Conservation (phyloP, 92 coral and sea anemone species). For the Umimayanthus chanpuru region DNA sequence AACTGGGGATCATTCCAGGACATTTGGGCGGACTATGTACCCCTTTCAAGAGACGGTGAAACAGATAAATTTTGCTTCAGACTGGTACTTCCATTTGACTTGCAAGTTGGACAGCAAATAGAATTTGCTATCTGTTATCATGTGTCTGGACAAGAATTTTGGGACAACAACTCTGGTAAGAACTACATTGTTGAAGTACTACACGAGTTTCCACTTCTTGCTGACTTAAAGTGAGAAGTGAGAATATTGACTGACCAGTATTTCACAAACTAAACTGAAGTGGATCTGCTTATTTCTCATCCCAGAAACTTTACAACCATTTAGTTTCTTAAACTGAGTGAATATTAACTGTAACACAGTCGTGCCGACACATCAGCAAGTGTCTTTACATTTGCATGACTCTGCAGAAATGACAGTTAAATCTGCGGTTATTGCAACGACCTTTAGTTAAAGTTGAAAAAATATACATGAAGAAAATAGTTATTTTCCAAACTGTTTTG, state of each 20-base stretch:
- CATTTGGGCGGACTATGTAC: constrained; percentile 50
- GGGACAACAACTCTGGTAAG: constrained; percentile 69
- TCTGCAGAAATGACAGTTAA: neutral
- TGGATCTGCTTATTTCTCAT: neutral
- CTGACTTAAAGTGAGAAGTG: neutral
- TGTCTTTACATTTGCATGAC: neutral
- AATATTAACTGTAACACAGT: too few relatives aligned
- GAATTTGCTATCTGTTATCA: constrained; percentile 73
- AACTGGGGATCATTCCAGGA: too few relatives aligned
- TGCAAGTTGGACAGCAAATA: constrained; percentile 50
- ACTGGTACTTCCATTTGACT: constrained; percentile 59
- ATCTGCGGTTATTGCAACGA: too few relatives aligned
- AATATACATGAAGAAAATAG: too few relatives aligned
- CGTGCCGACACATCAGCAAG: neutral
- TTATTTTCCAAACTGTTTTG: too few relatives aligned
- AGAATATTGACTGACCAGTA: neutral
- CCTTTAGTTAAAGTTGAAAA: too few relatives aligned
- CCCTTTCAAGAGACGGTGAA: constrained; percentile 71
- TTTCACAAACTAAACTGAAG: neutral
- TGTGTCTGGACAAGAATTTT: constrained; percentile 60
- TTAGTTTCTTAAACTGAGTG: too few relatives aligned
- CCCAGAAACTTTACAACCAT: neutral
- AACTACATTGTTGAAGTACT: constrained; percentile 53
- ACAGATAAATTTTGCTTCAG: constrained; percentile 85
- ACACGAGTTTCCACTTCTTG: neutral